Evolutionary conservation across 2,888 invertebrate genomes (phyloP).

Genomic region (Rapana venosa): DNA sequence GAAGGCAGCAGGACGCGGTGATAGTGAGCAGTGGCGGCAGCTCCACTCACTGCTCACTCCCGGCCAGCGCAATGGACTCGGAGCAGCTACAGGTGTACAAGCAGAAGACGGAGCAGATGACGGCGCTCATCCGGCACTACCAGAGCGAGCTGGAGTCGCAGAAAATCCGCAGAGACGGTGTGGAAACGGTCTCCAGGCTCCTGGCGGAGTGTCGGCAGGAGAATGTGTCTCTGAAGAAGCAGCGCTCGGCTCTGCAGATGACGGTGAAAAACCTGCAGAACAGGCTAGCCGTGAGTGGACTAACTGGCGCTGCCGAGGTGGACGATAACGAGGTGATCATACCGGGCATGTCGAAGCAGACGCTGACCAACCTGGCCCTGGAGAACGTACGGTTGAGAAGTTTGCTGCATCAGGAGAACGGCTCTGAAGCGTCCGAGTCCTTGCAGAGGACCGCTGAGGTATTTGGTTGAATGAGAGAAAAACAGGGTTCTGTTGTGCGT

Average conservation of each 20-base stretch:
- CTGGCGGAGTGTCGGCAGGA: constrained; percentile 67
- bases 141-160: constrained; percentile 61
- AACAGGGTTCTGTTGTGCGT: not conserved
- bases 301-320: constrained; percentile 52
- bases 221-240: constrained; percentile 56
- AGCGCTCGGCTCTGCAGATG: constrained; percentile 60
- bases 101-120: constrained; percentile 56
- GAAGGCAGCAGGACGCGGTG: not conserved
- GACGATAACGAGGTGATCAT: constrained; percentile 68
- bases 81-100: constrained; percentile 58
- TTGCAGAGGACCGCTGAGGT: constrained; percentile 10
- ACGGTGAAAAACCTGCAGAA: constrained; percentile 66
- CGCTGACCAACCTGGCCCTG: constrained; percentile 67
- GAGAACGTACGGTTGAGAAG: constrained; percentile 68
- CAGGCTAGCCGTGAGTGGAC: constrained; percentile 59
- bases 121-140: constrained; percentile 51
- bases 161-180: constrained; percentile 64
- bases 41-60: not conserved
- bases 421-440: not conserved
- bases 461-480: not conserved
- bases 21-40: not conserved
- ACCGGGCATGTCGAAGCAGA: constrained; percentile 65
- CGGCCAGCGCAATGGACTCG: constrained; percentile 50
- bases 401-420: constrained; percentile 48
- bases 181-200: constrained; percentile 66